Evolutionary conservation across 2,888 invertebrate genomes (phyloP), one percentile per base, ranked within the genome.

Genomic region (Drosophila macrospina): DNA sequence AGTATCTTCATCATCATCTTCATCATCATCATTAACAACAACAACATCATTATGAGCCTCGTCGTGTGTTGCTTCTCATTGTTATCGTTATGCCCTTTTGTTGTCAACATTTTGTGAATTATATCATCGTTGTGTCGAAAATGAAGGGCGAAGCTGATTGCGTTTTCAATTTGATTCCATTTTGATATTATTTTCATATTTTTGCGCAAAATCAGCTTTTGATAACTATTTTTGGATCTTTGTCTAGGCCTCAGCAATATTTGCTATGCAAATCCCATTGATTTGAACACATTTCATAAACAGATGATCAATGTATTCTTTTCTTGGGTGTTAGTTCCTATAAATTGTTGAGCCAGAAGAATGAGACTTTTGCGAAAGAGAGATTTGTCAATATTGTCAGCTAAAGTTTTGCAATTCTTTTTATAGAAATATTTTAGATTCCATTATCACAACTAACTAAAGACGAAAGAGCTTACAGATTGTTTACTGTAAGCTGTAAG

Each of bases 141-240:
- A 66, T 72, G 55, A 77, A 62, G 67, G 73, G 72, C 66, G 16
- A 50, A 59, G 42, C 77, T 30, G 66, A 62, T 74, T 77, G 66
- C 54, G 59, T 63, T 77, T 65, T 47, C 11, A 54, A 61, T 71
- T 76, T 57, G 44, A 76, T 59, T 76, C 54, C 32, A 64, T 56
- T 60, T 24, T 44, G 26, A 34, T 32, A 41, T 51, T 26, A 13
- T 42, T 41, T 60, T 59, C 20, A 11, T 16, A 5, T 42, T 48
- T 37, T 51, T 28, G 30, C 28, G 16, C 13, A 26, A 32, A 52
- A 41, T 48, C 39, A 13, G 44, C 28, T 34, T 48, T 32, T 50
- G 28, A 36, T 30, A 24, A 42, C 55, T 71, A 67, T 74, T 71
- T 71, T 67, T 51, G 32, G 51, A 36, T 37, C 28, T 47, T 55